These are phyloP conservation scores for Micropoecilia bifurca DNA, from an alignment of 2,797 vertebrate genomes.

Conservation along the genomic window DNA sequence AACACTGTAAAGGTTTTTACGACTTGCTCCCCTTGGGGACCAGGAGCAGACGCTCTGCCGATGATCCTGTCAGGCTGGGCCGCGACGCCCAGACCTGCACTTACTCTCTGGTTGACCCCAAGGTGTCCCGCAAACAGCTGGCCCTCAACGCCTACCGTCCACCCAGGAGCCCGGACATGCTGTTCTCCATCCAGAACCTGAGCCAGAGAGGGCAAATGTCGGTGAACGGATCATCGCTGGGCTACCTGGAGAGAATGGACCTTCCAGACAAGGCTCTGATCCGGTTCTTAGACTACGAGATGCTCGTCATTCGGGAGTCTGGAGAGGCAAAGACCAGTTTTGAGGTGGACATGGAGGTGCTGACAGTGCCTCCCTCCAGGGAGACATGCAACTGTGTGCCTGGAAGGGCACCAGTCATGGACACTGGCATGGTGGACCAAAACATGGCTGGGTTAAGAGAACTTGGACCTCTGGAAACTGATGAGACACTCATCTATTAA, in stretches of 20 bases:
- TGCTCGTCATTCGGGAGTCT: conserved; percentile 81
- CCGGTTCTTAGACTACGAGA: conserved; percentile 88
- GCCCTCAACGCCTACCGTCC: conserved; percentile 83
- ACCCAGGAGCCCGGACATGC: conserved; percentile 66
- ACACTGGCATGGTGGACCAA: conserved; percentile 53
- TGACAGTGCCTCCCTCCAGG: conserved; percentile 78
- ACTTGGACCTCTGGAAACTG: conserved; percentile 70
- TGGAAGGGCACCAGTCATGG: conserved; percentile 64
- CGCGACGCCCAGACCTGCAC: conserved; percentile 82
- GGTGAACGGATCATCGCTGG: conserved; percentile 79
- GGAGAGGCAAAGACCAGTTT: conserved; percentile 86
- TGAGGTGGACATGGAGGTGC: conserved; percentile 84
- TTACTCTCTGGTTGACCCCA: conserved; percentile 81
- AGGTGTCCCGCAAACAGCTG: conserved; percentile 90
- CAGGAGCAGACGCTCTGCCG: conserved; percentile 69
- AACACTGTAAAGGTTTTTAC: conserved; percentile 76
- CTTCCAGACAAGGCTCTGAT: conserved; percentile 85
- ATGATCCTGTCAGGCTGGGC: conserved; percentile 85
- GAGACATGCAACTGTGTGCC: conserved; percentile 71
- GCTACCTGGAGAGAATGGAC: conserved; percentile 85
- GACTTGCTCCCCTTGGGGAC: conserved; percentile 70
- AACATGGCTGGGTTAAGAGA: conserved; percentile 8
- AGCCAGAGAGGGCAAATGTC: conserved; percentile 84
- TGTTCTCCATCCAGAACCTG: conserved; percentile 91
- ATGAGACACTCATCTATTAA: conserved; percentile 59